phyloP scores from a whole-genome alignment of 2,113 vertebrate genomes.

The Lophius piscatorius region DNA sequence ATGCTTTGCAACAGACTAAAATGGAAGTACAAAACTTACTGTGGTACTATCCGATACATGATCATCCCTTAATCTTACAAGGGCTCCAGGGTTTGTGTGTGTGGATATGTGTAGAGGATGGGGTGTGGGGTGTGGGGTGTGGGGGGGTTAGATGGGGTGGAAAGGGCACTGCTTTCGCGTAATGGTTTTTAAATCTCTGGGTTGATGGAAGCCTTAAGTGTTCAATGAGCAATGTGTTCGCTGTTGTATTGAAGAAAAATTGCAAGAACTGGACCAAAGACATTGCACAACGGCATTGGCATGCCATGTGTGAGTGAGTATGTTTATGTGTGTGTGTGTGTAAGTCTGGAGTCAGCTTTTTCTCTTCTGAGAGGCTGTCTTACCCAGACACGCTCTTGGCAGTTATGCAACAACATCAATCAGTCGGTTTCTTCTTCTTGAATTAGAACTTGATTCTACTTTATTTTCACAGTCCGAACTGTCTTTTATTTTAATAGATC shows the following conservation, averaged over 20 bases:
- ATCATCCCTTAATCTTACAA: constrained; percentile 72
- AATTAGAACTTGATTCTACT: constrained; percentile 23
- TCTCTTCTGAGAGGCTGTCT: background rate
- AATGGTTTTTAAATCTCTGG: constrained; percentile 65
- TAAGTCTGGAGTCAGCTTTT: background rate
- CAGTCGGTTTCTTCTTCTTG: constrained; percentile 13
- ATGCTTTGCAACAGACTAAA: constrained; percentile 61
- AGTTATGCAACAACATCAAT: constrained; percentile 36
- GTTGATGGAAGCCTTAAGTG: constrained; percentile 24
- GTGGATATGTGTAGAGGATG: background rate
- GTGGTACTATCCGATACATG: constrained; percentile 68
- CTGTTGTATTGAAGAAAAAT: constrained; percentile 12
- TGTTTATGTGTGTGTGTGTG: constrained; percentile 5
- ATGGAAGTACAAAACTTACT: constrained; percentile 58
- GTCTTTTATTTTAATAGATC: too few species aligned
- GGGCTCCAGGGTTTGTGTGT: constrained; percentile 35
- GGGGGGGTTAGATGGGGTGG: constrained; percentile 6
- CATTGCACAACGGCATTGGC: background rate
- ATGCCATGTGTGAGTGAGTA: too few species aligned
- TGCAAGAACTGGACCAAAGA: constrained; percentile 11
- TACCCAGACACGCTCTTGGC: constrained; percentile 9
- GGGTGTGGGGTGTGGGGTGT: background rate
- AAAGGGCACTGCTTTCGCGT: constrained; percentile 56
- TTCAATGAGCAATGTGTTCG: constrained; percentile 29
- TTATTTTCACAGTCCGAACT: background rate